Conservation (phyloP, 1,140 invertebrate genomes). For the Ceratosolen fusciceps region DNA sequence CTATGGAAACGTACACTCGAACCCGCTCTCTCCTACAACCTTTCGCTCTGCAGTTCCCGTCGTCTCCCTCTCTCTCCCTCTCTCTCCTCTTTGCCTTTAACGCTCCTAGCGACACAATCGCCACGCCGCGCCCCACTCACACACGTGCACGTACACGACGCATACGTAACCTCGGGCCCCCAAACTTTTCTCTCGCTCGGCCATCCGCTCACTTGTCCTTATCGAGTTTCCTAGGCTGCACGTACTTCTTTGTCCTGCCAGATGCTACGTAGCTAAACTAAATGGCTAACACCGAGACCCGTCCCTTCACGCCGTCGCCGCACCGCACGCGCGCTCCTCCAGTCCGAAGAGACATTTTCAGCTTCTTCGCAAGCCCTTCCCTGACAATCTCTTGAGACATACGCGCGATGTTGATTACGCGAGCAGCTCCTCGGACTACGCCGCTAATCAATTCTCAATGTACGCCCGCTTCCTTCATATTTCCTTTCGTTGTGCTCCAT, state of each 20-base stretch:
- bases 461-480: no score
- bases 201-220: slow-evolving; percentile 35
- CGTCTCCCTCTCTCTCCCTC: background rate
- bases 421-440: no score
- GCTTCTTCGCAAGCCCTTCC: background rate
- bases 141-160: background rate
- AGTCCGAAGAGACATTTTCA: slow-evolving; percentile 20
- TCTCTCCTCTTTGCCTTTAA: slow-evolving; percentile 18
- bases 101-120: no score
- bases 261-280: slow-evolving; percentile 59
- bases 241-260: slow-evolving; percentile 58
- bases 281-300: slow-evolving; percentile 51
- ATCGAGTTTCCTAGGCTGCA: slow-evolving; percentile 49
- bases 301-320: background rate
- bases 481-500: no score
- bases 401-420: no score
- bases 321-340: background rate
- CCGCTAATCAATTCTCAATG: no score
- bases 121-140: background rate
- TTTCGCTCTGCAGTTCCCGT: slow-evolving; percentile 11
- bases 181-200: slow-evolving; percentile 4
- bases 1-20: slow-evolving; percentile 65
- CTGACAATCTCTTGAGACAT: no score
- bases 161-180: background rate
- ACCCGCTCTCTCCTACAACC: slow-evolving; percentile 50